Evolutionary conservation across 2,797 vertebrate genomes (phyloP).

Genomic region (Moxostoma hubbsi): DNA sequence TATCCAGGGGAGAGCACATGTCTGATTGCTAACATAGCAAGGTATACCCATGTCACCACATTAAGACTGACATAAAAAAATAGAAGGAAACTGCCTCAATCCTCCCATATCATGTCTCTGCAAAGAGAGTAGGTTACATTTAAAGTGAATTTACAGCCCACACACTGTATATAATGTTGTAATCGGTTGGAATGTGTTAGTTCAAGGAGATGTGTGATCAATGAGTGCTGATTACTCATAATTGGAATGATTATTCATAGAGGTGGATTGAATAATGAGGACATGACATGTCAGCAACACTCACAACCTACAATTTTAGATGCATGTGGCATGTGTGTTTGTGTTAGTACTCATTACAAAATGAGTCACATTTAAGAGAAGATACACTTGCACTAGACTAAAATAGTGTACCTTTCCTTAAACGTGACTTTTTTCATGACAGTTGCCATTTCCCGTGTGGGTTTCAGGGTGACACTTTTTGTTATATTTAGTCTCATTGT

Average conservation of each 20-base stretch:
- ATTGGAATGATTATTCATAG: conserved; percentile 5
- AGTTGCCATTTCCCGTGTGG: background rate
- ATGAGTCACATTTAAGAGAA: conserved; percentile 16
- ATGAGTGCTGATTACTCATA: conserved; percentile 37
- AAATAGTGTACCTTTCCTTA: too few relatives aligned
- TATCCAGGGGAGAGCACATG: conserved; percentile 4
- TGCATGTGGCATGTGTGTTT: conserved; percentile 5
- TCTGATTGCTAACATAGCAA: conserved; percentile 24
- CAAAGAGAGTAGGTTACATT: conserved; percentile 5
- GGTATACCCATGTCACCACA: background rate
- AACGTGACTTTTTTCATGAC: background rate
- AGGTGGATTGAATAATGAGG: conserved; percentile 34
- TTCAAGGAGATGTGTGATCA: conserved; percentile 31
- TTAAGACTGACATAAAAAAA: conserved; percentile 21
- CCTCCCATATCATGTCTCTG: conserved; percentile 12
- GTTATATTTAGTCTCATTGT: background rate
- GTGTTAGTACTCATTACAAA: conserved; percentile 8
- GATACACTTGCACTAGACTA: background rate
- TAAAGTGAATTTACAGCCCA: conserved; percentile 22
- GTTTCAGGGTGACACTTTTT: background rate
- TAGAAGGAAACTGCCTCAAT: conserved; percentile 17
- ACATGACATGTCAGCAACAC: background rate
- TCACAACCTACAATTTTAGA: background rate
- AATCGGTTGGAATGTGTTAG: conserved; percentile 3
- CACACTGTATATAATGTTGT: conserved; percentile 21